Base-by-base conservation (phyloP, 2,113 vertebrate genomes). In the Triplophysa tibetana region DNA sequence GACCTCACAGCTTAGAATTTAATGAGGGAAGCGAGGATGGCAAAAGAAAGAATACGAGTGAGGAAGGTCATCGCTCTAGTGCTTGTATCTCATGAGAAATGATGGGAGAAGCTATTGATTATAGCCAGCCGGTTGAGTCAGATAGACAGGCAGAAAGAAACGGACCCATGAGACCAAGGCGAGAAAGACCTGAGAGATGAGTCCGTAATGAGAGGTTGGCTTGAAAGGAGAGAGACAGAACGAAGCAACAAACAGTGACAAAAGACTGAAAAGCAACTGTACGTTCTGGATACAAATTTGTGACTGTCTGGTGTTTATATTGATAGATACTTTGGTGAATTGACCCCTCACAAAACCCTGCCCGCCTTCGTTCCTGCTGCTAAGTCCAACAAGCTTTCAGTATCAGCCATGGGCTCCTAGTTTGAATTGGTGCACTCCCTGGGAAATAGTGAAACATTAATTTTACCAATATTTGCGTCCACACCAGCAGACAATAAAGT, bases 41-140 rank as follows among this genome's bases (percentile, higher is more conserved):
- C 86, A 85, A 88, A 84, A 75, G 84, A 78, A 64, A 77, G 78
- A 83, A 68, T 33, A 23, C 48, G 43, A 26, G 63, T 9, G 21
- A 58, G 48, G 74, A 81, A 78, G 83, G 69, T 80, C 45, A 52
- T 81, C 84, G 72, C 65, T 61, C 72, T 66, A 69, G 48, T 52
- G 67, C 56, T 68, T 75, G 72, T 67, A 79, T 83, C 48, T 82
- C 76, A 77, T 45, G 24, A 70, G 70, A 26, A 72, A 83, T 86
- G 72, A 78, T 81, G 85, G 75, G 70, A 82, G 74, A 86, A 85
- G 48, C 67, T 89, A 92, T 92, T 75, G 90, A 91, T 92, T 89
- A 83, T 78, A 82, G 86, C 84, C 83, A 75, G 83, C 87, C 89
- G 87, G 67, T 84, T 87, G 83, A 88, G 77, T 90, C 77, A 85